Percentiles rank a stretch among this genome's conserved stretches.
phyloP scores from a whole-genome alignment of 2,797 vertebrate genomes.

The Gadopsis marmoratus region DNA sequence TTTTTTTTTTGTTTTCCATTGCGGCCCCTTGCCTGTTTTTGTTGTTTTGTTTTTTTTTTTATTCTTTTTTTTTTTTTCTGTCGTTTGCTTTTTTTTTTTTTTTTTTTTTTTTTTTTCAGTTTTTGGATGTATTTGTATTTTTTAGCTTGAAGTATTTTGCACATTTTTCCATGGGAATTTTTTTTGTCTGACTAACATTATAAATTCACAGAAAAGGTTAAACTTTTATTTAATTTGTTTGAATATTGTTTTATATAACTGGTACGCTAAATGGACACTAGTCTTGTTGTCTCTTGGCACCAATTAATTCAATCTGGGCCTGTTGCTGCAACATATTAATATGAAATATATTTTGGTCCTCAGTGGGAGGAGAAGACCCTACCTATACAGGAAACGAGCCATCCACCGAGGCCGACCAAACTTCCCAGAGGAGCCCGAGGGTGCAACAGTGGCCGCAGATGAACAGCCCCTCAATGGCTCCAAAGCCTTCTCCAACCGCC shows the following conservation, averaged over 20 bases:
- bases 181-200: slow-evolving; percentile 57
- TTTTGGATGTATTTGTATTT: slow-evolving; percentile 70
- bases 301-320: slow-evolving; percentile 15
- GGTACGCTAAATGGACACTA: slow-evolving; percentile 47
- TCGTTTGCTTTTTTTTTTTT: too few species aligned
- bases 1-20: too few species aligned
- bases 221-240: slow-evolving; percentile 60
- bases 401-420: slow-evolving; percentile 85
- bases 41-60: too few species aligned
- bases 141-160: slow-evolving; percentile 59
- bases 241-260: slow-evolving; percentile 30
- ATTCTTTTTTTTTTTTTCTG: too few species aligned
- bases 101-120: too few species aligned
- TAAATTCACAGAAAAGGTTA: slow-evolving; percentile 64
- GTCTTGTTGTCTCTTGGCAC: slow-evolving; percentile 51
- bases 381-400: slow-evolving; percentile 87
- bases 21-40: too few species aligned
- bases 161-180: slow-evolving; percentile 56
- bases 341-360: slow-evolving; percentile 58
- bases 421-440: slow-evolving; percentile 81
- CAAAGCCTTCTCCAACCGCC: slow-evolving; percentile 84
- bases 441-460: slow-evolving; percentile 47
- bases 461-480: slow-evolving; percentile 78
- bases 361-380: slow-evolving; percentile 87
- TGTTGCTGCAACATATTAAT: slow-evolving; percentile 48